These are phyloP conservation scores for Eleutherodactylus coqui DNA, from an alignment of 2,797 vertebrate species.

Conservation along the genomic window DNA sequence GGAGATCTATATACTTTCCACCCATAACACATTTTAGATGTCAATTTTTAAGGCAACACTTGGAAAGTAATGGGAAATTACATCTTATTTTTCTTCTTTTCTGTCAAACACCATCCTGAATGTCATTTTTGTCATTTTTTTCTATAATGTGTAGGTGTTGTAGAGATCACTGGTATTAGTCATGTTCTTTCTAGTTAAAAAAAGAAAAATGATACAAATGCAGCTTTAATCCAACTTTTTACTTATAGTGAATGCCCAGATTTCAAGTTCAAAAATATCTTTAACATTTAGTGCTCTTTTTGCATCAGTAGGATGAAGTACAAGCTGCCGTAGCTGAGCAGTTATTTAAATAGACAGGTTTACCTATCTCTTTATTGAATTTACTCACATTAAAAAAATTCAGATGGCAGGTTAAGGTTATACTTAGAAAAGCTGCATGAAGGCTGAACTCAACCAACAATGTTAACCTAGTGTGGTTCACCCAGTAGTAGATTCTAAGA, in stretches of 20 bases:
- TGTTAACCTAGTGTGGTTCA: background rate
- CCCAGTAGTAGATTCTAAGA: background rate
- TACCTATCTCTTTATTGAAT: background rate
- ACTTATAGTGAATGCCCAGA: background rate
- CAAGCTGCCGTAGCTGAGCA: background rate
- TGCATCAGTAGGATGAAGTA: background rate
- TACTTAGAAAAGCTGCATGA: background rate
- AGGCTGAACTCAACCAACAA: no score
- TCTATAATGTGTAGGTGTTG: constrained; percentile 14
- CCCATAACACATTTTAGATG: background rate
- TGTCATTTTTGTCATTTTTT: constrained; percentile 20
- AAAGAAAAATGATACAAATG: constrained; percentile 7
- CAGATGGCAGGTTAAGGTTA: no score
- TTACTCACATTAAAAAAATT: background rate
- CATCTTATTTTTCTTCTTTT: constrained; percentile 27
- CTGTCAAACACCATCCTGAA: constrained; percentile 26
- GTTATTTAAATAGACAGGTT: background rate
- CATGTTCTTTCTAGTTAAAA: constrained; percentile 10
- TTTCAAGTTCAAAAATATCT: constrained; percentile 17
- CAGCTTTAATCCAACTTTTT: constrained; percentile 14
- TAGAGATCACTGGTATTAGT: constrained; percentile 30
- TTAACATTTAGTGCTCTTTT: background rate
- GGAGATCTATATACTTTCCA: background rate
- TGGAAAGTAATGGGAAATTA: background rate
- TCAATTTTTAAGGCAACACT: constrained; percentile 5